phyloP scores from a whole-genome alignment of 2,113 vertebrate species.

The Phaethornis superciliosus region DNA sequence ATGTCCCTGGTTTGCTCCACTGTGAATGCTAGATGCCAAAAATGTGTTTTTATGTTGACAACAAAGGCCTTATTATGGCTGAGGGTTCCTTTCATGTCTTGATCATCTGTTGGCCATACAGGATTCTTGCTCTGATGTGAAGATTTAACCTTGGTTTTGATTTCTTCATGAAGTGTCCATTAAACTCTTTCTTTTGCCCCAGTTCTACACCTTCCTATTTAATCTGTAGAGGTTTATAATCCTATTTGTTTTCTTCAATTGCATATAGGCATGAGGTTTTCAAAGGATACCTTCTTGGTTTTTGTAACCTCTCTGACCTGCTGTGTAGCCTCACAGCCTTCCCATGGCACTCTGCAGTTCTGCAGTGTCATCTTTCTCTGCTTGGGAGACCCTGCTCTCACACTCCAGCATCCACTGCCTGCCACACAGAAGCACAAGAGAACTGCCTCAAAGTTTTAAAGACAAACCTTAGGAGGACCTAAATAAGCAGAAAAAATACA shows the following conservation, averaged over 20 bases:
- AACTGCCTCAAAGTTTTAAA: neutral
- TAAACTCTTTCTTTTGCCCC: neutral
- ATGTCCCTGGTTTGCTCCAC: neutral
- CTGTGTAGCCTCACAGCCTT: rapidly evolving
- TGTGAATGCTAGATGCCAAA: neutral
- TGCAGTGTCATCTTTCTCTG: neutral
- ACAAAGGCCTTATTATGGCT: neutral
- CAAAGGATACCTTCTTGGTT: neutral
- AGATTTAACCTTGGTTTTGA: neutral
- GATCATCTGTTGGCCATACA: neutral
- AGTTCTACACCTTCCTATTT: neutral
- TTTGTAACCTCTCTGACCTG: neutral
- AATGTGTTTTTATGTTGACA: neutral
- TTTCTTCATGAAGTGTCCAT: neutral
- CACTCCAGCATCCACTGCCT: too few species aligned
- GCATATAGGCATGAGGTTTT: neutral
- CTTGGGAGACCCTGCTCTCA: neutral
- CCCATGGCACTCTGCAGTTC: too few species aligned
- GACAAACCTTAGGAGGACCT: neutral
- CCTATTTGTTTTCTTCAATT: neutral
- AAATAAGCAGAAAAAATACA: neutral
- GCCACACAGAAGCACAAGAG: rapidly evolving
- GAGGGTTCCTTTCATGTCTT: rapidly evolving
- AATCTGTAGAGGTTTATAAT: neutral
- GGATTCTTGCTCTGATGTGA: neutral